phyloP scores from a whole-genome alignment of 2,797 vertebrate genomes.

The Cirrhinus molitorella region DNA sequence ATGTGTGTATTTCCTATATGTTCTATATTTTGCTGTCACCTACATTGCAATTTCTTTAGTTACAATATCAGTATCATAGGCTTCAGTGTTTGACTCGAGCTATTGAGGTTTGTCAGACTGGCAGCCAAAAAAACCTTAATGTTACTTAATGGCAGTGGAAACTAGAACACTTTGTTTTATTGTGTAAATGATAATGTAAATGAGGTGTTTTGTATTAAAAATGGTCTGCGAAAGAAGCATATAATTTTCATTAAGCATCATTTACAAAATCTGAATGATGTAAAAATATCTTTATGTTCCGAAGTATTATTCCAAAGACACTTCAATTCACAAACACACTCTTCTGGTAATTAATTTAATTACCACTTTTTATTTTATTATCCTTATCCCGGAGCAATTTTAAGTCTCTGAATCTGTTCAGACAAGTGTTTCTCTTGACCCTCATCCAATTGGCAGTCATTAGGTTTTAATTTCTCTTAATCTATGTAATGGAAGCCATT shows the following conservation, averaged over 20 bases:
- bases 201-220: slow-evolving; percentile 6
- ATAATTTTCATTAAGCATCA: background rate
- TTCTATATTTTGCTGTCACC: background rate
- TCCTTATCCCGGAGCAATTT: background rate
- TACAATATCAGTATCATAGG: background rate
- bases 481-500: background rate
- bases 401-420: slow-evolving; percentile 6
- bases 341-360: background rate
- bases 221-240: background rate
- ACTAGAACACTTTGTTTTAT: slow-evolving; percentile 8
- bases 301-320: background rate
- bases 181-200: slow-evolving; percentile 24
- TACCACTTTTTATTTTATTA: background rate
- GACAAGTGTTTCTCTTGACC: slow-evolving; percentile 6
- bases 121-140: background rate
- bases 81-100: background rate
- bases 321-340: background rate
- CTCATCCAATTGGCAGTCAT: background rate
- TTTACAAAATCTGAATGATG: background rate
- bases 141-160: background rate
- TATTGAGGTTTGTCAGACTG: background rate
- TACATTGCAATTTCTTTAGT: background rate
- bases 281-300: slow-evolving; percentile 8
- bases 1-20: slow-evolving; percentile 3
- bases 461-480: background rate